Base-by-base conservation (phyloP, 2,888 invertebrate genomes). In the Acronicta leporina region DNA sequence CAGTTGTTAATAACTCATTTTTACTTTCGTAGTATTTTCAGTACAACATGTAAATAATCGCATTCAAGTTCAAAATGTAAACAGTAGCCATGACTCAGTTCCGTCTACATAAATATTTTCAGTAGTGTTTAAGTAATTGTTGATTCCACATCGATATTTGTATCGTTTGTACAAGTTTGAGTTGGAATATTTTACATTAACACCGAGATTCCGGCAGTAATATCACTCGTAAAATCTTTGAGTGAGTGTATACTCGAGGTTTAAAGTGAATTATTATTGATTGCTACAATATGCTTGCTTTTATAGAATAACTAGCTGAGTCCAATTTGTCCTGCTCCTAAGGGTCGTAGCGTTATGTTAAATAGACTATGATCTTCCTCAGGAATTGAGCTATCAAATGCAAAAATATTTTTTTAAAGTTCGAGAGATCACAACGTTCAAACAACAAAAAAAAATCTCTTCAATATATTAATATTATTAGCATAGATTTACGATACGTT, bases 71-170 rank as follows among this genome's bases (percentile, higher is more conserved):
- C 15, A 25, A 38, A 48, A 15, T 68, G 48, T 68, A 68, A 68
- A 68, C 54, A 58, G 30, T 6, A 16, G 1, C 25, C 48, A 27
- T 63, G 68, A 68, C 45, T 68, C 64, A 68, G 54, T 13, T 42
- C 50, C 42, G 35, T 44, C 51, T 59, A 63, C 51, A 40, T 68
- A 64, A 68, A 68, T 68, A 68, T 55, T 59, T 59, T 55, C 59
- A 53, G 49, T 49, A 49, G 51, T 46, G 51, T 59, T 42, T 30
- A 64, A 68, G 59, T 59, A 63, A 68, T 59, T 59, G 50, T 52
- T 45, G 68, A 68, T 63, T 55, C 16, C 48, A 48, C 63, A 68
- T 44, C 53, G 63, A 50, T 67, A 68, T 56, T 68, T 46, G 11
- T 27, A 62, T 40, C 61, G 59, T 50, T 46, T 51, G 51, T 44